Evolutionary conservation across 2,113 vertebrate species (phyloP).

Genomic region (Paradisaea rubra): DNA sequence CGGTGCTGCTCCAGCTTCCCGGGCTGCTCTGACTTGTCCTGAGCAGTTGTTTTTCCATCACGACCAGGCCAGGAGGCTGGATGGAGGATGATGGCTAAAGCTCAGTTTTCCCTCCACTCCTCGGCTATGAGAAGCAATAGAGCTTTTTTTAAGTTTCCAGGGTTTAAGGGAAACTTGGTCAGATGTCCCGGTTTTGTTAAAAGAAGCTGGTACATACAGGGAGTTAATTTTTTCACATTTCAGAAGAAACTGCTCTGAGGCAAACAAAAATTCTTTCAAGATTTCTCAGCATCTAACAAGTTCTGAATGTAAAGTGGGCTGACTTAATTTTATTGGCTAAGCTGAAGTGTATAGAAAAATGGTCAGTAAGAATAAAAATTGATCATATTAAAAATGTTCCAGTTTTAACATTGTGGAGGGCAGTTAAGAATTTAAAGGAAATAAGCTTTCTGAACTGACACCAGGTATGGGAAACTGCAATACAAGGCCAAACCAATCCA

Average conservation of each 20-base stretch:
- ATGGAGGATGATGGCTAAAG: background rate
- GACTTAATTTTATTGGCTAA: background rate
- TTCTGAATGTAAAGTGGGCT: background rate
- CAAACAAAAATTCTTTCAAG: background rate
- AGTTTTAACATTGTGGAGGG: background rate
- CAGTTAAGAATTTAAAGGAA: background rate
- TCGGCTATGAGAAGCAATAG: background rate
- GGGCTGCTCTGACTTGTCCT: background rate
- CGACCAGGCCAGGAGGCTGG: background rate
- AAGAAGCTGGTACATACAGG: background rate
- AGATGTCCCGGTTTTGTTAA: background rate
- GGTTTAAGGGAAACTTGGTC: background rate
- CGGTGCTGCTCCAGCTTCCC: background rate
- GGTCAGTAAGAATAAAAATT: background rate
- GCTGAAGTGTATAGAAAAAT: background rate
- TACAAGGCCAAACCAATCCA: background rate
- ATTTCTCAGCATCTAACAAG: background rate
- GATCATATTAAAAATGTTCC: background rate
- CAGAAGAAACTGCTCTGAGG: background rate
- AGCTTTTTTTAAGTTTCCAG: background rate
- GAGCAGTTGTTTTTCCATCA: background rate
- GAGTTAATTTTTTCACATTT: background rate
- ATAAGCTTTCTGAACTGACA: background rate
- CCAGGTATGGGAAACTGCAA: background rate
- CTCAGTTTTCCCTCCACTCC: background rate